Conservation (phyloP, 2,113 vertebrate genomes). For the Oophaga pumilio region DNA sequence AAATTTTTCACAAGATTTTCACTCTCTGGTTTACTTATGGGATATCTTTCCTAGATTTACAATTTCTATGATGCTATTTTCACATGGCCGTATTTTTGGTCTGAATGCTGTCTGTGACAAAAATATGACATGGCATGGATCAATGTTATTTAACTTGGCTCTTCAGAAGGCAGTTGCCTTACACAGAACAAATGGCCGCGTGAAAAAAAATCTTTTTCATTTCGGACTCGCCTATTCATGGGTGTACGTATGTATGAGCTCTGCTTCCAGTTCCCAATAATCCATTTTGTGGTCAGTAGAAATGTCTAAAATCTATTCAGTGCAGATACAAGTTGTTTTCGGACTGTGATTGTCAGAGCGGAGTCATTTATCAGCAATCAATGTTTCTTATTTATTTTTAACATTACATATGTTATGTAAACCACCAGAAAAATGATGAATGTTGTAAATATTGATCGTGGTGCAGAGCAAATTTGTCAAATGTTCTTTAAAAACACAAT, state of each 20-base stretch:
- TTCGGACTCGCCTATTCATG: no score
- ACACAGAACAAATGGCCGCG: no score
- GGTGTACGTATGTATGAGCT: not conserved
- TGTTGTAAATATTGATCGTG: conserved; percentile 43
- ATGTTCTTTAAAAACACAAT: conserved; percentile 51
- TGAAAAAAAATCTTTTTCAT: no score
- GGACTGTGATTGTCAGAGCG: not conserved
- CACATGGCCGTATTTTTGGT: no score
- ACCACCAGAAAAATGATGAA: conserved; percentile 51
- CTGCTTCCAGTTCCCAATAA: not conserved
- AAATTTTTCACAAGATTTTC: no score
- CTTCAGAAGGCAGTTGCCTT: no score
- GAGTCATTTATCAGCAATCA: conserved; percentile 44
- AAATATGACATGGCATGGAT: no score
- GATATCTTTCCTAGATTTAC: no score
- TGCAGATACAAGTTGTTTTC: not conserved
- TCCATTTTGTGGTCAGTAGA: conserved; percentile 1
- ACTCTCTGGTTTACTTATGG: no score
- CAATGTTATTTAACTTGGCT: no score
- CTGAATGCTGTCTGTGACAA: no score
- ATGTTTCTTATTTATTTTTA: conserved; percentile 50
- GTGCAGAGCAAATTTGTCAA: conserved; percentile 50
- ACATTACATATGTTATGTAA: conserved; percentile 34
- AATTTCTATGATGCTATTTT: no score
- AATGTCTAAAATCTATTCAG: not conserved